A percentile compares a stretch with the other conserved stretches of the same genome.
phyloP scores from a whole-genome alignment of 2,888 invertebrate species.

The Eurois occulta region DNA sequence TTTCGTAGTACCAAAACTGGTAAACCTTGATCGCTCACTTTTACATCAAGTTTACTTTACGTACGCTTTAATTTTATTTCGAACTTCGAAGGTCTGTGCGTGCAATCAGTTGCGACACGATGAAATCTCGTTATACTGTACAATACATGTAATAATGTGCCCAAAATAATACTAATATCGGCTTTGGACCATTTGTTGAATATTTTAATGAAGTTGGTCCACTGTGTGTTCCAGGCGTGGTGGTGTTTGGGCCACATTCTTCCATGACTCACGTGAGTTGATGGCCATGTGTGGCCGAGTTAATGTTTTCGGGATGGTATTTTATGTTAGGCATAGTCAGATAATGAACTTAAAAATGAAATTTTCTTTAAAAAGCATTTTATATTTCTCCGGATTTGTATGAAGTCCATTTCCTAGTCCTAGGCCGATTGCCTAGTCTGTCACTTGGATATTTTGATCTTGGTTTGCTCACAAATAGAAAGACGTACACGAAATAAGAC shows the following conservation, averaged over 20 bases:
- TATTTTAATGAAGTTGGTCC: slow-evolving; percentile 12
- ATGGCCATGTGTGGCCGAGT: background rate
- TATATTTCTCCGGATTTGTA: background rate
- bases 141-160: slow-evolving; percentile 25
- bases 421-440: no score
- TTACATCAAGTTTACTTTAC: slow-evolving; percentile 46
- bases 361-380: background rate
- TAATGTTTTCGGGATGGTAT: background rate
- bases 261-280: background rate
- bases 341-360: background rate
- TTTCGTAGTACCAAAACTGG: slow-evolving; percentile 21
- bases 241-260: background rate
- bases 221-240: background rate
- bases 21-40: slow-evolving; percentile 58
- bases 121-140: slow-evolving; percentile 37
- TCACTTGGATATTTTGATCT: background rate
- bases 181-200: slow-evolving; percentile 4
- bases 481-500: background rate
- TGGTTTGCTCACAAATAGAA: background rate
- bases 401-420: no score
- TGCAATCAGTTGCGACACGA: slow-evolving; percentile 24
- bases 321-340: background rate
- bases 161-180: slow-evolving; percentile 7
- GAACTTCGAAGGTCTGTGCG: slow-evolving; percentile 58
- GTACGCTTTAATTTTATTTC: slow-evolving; percentile 41